phyloP scores from a whole-genome alignment of 2,113 vertebrate species.

The Grantiella picta region DNA sequence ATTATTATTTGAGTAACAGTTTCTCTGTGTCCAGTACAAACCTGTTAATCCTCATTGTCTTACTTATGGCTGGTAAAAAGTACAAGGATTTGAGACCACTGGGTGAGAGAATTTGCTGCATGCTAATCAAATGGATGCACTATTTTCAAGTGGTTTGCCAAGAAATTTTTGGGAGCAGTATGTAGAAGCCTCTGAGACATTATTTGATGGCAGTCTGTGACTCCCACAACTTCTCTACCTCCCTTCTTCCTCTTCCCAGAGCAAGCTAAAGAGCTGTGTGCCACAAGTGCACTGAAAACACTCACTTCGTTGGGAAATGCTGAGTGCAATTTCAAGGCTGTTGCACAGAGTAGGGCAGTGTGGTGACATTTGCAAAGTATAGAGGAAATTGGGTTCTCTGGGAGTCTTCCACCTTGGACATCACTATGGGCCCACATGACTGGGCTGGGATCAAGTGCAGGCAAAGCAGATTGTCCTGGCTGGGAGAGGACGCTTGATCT shows the following conservation, averaged over 20 bases:
- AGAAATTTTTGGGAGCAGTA: neutral
- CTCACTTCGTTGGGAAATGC: neutral
- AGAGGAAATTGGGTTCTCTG: neutral
- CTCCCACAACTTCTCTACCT: neutral
- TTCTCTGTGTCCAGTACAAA: neutral
- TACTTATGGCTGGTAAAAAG: neutral
- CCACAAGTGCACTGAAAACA: neutral
- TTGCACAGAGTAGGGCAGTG: neutral
- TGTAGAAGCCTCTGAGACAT: neutral
- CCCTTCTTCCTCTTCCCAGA: neutral
- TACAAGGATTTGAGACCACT: neutral
- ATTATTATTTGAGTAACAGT: rapidly evolving
- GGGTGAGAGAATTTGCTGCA: neutral
- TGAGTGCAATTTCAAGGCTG: neutral
- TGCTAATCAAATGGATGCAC: neutral
- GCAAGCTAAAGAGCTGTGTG: neutral
- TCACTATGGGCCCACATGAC: neutral
- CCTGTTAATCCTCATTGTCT: neutral
- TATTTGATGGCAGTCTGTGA: neutral
- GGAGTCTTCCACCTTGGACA: neutral
- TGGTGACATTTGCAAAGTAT: neutral
- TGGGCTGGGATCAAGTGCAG: neutral
- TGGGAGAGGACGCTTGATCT: neutral
- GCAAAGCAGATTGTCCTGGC: neutral
- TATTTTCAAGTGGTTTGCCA: neutral